A percentile compares a stretch with the other conserved stretches of the same genome.
Conservation (phyloP, 2,797 vertebrate genomes). For the Propithecus perrieri region DNA sequence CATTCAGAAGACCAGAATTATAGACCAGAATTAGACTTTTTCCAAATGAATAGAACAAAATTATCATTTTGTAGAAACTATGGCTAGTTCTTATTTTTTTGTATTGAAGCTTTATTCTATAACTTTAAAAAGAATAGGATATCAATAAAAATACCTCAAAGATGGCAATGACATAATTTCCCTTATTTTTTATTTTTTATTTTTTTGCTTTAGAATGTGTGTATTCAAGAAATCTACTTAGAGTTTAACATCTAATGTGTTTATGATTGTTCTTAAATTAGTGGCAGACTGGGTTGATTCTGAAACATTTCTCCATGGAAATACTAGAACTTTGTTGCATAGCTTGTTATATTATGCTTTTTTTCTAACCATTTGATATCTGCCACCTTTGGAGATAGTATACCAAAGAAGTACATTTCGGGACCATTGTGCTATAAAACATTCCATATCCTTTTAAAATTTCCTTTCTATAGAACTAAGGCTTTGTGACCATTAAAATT, state of each 20-base stretch:
- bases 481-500: neutral
- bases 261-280: neutral
- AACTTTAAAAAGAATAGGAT: neutral
- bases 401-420: neutral
- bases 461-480: neutral
- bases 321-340: neutral
- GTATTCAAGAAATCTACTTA: neutral
- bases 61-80: neutral
- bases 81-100: neutral
- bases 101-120: neutral
- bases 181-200: neutral
- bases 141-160: neutral
- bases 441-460: neutral
- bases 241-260: slow-evolving; percentile 5
- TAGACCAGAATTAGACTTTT: neutral
- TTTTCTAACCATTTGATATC: neutral
- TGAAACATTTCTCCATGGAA: neutral
- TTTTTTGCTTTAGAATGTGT: neutral
- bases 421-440: neutral
- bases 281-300: neutral
- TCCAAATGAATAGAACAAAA: neutral
- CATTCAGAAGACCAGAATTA: slow-evolving; percentile 19
- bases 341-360: neutral
- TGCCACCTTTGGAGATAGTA: neutral
- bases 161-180: neutral